A percentile compares a stretch with the other conserved stretches of the same genome.
phyloP scores from a whole-genome alignment of 2,113 vertebrate species.

The Anas platyrhynchos region DNA sequence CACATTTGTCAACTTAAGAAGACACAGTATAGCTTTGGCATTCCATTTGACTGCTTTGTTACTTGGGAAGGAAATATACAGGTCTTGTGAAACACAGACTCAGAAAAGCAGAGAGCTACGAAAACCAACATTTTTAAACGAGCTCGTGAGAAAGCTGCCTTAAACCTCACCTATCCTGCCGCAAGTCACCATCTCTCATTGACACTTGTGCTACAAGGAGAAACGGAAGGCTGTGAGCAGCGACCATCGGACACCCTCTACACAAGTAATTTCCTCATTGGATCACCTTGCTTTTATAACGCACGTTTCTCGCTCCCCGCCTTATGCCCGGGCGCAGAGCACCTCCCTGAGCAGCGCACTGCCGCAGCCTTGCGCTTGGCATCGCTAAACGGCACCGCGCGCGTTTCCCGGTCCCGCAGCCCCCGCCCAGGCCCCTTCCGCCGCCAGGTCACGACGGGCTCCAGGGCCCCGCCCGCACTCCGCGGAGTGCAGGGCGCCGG shows the following conservation, averaged over 20 bases:
- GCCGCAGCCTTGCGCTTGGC: background rate
- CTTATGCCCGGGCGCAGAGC: background rate
- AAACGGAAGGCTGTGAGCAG: background rate
- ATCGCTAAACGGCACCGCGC: fast-evolving
- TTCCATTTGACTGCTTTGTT: background rate
- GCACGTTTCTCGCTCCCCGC: background rate
- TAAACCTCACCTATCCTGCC: background rate
- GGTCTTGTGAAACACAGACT: background rate
- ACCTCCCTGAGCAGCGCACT: fast-evolving
- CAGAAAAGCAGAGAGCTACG: background rate
- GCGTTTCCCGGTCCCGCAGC: fast-evolving
- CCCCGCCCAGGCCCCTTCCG: background rate
- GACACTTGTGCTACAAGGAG: background rate
- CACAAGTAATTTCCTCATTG: background rate
- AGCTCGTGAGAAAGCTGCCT: background rate
- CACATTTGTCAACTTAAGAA: background rate
- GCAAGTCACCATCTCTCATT: background rate
- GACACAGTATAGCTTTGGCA: background rate
- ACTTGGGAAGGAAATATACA: background rate
- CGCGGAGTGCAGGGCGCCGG: background rate
- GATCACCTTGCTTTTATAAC: background rate
- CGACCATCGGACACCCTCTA: background rate
- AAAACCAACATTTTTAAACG: background rate
- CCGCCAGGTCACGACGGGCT: fast-evolving
- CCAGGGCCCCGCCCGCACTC: background rate